A percentile compares a stretch with the other conserved stretches of the same genome.
phyloP scores from a whole-genome alignment of 1,140 invertebrate species.

The Rhynchophorus ferrugineus region DNA sequence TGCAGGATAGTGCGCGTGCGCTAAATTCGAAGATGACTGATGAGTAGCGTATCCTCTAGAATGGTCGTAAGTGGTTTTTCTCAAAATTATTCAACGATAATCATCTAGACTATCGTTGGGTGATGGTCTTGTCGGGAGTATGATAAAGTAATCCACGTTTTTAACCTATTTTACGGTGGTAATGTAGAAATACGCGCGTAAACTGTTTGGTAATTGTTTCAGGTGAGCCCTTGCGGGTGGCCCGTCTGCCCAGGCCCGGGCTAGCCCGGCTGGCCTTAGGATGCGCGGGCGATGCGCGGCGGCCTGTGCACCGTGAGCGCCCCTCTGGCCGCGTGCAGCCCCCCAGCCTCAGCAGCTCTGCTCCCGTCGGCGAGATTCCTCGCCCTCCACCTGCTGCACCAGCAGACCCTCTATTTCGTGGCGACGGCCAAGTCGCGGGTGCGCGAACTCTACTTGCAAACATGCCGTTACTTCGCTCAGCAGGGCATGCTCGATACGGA shows the following conservation, averaged over 20 bases:
- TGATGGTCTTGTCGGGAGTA: too few relatives aligned
- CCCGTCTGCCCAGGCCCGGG: conserved; percentile 21
- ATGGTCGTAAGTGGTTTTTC: too few relatives aligned
- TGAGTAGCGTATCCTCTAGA: too few relatives aligned
- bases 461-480: conserved; percentile 66
- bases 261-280: conserved; percentile 29
- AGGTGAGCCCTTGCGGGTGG: conserved; percentile 23
- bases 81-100: too few relatives aligned
- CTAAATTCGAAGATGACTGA: too few relatives aligned
- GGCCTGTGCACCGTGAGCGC: conserved; percentile 43
- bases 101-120: too few relatives aligned
- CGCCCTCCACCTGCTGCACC: conserved; percentile 47
- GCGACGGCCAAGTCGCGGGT: conserved; percentile 75
- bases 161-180: too few relatives aligned
- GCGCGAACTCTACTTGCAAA: conserved; percentile 73
- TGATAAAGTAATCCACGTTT: too few relatives aligned
- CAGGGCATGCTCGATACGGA: conserved; percentile 75
- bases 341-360: conserved; percentile 40
- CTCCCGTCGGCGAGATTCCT: conserved; percentile 53
- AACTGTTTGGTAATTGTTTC: too few relatives aligned
- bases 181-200: too few relatives aligned
- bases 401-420: conserved; percentile 55
- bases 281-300: conserved; percentile 42
- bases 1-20: too few relatives aligned
- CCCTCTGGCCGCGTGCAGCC: conserved; percentile 42